phyloP scores from a whole-genome alignment of 2,113 vertebrate species.

The Andinoacara biseriatus region DNA sequence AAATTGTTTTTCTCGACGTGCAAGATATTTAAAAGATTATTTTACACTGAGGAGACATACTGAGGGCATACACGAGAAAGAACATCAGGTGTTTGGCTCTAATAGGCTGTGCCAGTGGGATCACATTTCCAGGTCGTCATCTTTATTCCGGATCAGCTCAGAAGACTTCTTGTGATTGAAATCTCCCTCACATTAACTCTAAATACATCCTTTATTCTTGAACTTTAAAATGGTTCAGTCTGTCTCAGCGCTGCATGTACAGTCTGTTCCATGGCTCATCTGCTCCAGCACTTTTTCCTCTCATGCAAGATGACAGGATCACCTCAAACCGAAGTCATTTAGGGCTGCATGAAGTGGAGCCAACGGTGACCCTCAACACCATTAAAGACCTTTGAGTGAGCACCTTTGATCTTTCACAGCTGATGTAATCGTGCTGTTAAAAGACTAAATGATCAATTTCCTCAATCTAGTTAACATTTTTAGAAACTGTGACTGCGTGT shows the following conservation, averaged over 20 bases:
- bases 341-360: background rate
- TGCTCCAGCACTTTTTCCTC: background rate
- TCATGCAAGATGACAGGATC: background rate
- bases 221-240: background rate
- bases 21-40: background rate
- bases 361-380: background rate
- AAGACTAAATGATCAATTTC: background rate
- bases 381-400: background rate
- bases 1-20: background rate
- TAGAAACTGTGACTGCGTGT: background rate
- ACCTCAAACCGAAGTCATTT: background rate
- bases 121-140: background rate
- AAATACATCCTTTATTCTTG: background rate
- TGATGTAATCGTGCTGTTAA: background rate
- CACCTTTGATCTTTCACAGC: background rate
- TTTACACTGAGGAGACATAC: background rate
- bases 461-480: background rate
- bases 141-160: background rate
- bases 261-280: background rate
- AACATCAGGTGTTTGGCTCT: background rate
- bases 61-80: background rate
- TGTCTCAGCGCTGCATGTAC: background rate
- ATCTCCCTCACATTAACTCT: background rate
- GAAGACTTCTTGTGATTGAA: background rate
- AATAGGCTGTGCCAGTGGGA: background rate